Evolutionary conservation across 2,797 vertebrate genomes (phyloP).

Genomic region (Ctenochaetus hawaiiensis): DNA sequence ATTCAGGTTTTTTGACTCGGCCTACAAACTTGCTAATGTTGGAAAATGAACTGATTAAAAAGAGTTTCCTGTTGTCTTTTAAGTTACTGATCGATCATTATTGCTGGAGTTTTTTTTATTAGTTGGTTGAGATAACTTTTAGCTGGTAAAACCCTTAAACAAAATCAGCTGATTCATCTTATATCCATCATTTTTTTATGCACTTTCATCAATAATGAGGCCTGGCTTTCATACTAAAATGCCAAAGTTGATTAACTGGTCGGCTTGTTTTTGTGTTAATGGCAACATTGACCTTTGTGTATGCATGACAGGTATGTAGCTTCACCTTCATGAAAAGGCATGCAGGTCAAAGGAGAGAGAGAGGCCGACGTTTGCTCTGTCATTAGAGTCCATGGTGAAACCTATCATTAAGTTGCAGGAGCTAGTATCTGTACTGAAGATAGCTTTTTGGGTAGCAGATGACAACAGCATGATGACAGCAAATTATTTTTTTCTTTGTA

Average conservation of each 20-base stretch:
- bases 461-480: background rate
- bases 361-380: constrained; percentile 40
- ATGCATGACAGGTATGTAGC: constrained; percentile 64
- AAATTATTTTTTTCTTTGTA: background rate
- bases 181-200: constrained; percentile 7
- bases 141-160: background rate
- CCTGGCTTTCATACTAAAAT: background rate
- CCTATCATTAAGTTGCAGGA: constrained; percentile 46
- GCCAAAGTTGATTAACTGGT: constrained; percentile 43
- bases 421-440: constrained; percentile 21
- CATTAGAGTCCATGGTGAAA: constrained; percentile 50
- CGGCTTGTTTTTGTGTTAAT: constrained; percentile 59
- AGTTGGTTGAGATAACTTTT: background rate
- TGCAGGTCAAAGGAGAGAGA: constrained; percentile 43
- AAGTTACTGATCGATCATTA: background rate
- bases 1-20: constrained; percentile 40
- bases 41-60: background rate
- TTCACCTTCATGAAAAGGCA: constrained; percentile 46
- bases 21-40: constrained; percentile 9
- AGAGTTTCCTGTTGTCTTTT: constrained; percentile 9
- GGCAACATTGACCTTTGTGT: constrained; percentile 50
- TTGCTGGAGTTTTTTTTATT: background rate
- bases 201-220: background rate
- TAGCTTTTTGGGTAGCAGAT: background rate
- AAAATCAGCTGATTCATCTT: constrained; percentile 9